Conservation (phyloP, 2,888 invertebrate genomes). For the Abrostola triplasia region DNA sequence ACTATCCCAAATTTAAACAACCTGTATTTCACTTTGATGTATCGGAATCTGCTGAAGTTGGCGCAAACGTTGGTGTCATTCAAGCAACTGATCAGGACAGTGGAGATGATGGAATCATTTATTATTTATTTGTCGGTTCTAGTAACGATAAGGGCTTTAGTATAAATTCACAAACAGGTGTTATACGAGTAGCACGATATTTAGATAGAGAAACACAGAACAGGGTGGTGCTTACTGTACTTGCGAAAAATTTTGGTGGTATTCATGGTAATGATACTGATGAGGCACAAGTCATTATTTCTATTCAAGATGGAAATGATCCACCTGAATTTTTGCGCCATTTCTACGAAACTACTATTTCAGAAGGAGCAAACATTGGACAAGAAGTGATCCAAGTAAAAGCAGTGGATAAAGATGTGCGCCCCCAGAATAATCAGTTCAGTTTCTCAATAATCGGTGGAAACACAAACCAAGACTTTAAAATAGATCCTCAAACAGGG, state of each 20-base stretch:
- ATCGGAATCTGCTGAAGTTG: constrained; percentile 96
- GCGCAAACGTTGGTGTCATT: constrained; percentile 94
- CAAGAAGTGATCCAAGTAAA: constrained; percentile 93
- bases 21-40: constrained; percentile 97
- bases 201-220: constrained; percentile 96
- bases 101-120: constrained; percentile 95
- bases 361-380: constrained; percentile 93
- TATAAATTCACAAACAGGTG: constrained; percentile 94
- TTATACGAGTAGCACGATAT: constrained; percentile 94
- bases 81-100: constrained; percentile 96
- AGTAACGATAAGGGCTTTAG: constrained; percentile 97
- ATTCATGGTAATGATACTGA: constrained; percentile 98
- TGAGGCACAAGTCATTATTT: constrained; percentile 97
- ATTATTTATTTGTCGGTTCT: constrained; percentile 97
- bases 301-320: constrained; percentile 98
- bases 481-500: constrained; percentile 95
- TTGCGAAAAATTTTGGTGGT: constrained; percentile 98
- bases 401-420: constrained; percentile 97
- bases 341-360: constrained; percentile 93
- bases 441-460: constrained; percentile 96
- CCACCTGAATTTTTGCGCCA: constrained; percentile 96
- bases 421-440: constrained; percentile 97
- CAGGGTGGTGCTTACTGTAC: constrained; percentile 95
- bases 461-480: constrained; percentile 94
- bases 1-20: constrained; percentile 95